phyloP scores from a whole-genome alignment of 2,797 vertebrate genomes.

The Mastacembelus armatus region DNA sequence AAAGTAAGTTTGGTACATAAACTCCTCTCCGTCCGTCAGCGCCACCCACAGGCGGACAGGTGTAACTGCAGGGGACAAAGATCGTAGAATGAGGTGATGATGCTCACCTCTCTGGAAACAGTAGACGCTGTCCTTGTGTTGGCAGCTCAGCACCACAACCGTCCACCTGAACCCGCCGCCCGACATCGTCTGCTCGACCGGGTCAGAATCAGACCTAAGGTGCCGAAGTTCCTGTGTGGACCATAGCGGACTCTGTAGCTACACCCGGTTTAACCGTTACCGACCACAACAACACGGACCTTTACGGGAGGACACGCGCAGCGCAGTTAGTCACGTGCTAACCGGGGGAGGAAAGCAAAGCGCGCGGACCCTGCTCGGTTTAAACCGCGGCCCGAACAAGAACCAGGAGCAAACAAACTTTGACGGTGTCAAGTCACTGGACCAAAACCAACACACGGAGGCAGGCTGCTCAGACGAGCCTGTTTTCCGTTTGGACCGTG shows the following conservation, averaged over 20 bases:
- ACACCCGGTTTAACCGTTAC: neutral
- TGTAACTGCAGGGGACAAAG: slow-evolving; percentile 16
- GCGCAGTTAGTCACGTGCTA: neutral
- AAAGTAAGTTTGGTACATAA: too few relatives aligned
- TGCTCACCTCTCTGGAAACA: slow-evolving; percentile 88
- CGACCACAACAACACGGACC: neutral
- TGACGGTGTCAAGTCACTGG: too few relatives aligned
- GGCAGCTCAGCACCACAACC: slow-evolving; percentile 89
- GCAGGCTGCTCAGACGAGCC: too few relatives aligned
- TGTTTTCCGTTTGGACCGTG: neutral
- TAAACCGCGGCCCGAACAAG: neutral
- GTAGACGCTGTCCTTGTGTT: slow-evolving; percentile 88
- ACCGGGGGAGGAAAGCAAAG: neutral
- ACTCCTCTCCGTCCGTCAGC: neutral
- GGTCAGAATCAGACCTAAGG: too few relatives aligned
- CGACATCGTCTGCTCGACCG: slow-evolving; percentile 54
- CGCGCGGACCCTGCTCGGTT: neutral
- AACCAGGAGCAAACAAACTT: too few relatives aligned
- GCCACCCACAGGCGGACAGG: neutral
- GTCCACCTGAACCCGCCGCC: slow-evolving; percentile 81
- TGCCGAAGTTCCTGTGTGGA: too few relatives aligned
- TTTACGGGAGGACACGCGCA: too few relatives aligned
- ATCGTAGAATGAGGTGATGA: neutral
- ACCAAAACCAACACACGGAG: too few relatives aligned
- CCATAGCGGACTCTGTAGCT: too few relatives aligned